These are phyloP conservation scores for Adelosebastes latens DNA, from an alignment of 2,797 vertebrate genomes.

Conservation along the genomic window DNA sequence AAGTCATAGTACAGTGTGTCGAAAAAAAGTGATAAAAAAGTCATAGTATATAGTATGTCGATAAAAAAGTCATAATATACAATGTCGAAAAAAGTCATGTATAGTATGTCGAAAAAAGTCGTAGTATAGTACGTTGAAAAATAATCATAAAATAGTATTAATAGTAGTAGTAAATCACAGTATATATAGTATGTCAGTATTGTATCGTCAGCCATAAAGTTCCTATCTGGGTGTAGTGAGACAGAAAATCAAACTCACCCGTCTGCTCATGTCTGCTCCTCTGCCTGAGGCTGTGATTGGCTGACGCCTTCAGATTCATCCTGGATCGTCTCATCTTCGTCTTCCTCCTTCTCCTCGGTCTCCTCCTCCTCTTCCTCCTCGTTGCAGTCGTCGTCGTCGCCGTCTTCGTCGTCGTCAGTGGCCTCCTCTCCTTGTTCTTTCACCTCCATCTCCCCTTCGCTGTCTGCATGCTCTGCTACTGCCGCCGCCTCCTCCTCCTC, in stretches of 20 bases:
- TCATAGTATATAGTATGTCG: no score
- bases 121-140: no score
- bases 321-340: neutral
- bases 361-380: slow-evolving; percentile 59
- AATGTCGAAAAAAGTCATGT: no score
- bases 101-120: neutral
- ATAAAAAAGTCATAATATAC: no score
- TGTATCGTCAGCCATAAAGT: neutral
- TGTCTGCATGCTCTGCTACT: neutral
- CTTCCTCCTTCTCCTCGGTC: slow-evolving; percentile 60
- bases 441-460: slow-evolving; percentile 66
- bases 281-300: slow-evolving; percentile 89
- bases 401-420: slow-evolving; percentile 71
- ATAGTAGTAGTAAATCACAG: no score
- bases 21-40: neutral
- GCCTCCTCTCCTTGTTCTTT: slow-evolving; percentile 54
- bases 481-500: slow-evolving; percentile 69
- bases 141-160: no score
- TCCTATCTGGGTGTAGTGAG: neutral
- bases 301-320: slow-evolving; percentile 82
- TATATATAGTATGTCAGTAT: no score
- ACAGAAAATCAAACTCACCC: slow-evolving; percentile 36
- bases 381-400: slow-evolving; percentile 73
- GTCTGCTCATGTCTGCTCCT: slow-evolving; percentile 82
- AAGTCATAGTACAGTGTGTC: no score